Base-by-base conservation (phyloP, 2,113 vertebrate genomes). In the Leucoraja erinaceus region DNA sequence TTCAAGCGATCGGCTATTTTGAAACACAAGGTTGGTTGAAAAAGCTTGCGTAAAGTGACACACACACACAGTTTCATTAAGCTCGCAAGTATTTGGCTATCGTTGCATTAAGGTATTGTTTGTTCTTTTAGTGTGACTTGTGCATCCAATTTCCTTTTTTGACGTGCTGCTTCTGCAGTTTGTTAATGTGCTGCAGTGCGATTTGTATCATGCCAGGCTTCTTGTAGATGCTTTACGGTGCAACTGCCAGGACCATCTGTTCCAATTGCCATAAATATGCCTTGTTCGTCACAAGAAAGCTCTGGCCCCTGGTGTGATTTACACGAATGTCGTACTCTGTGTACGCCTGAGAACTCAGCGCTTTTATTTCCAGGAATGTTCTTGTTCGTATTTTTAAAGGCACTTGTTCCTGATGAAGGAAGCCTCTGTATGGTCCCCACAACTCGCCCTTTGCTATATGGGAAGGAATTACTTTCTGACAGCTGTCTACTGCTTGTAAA, bases 161-260 rank as follows among this genome's bases (percentile, higher is more conserved):
- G 31, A 16, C 61, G 28, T 31, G 59, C 59, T 88, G 83, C 28
- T 14, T 63, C 12, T 63, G 83, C 59, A 63, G 56, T 31, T 88
- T 31, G 59, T 59, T 88, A 63, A 88, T 88, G 59, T 88, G 83
- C 12, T 88, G 83, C 59, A 63, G 59, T 31, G 83, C 83, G 25
- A 18, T 63, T 88, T 63, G n/a, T n/a, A 88, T 63, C 31, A 28
- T 47, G 38, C 56, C 83, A 63, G 59, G 59, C 61, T 28, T 31
- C 59, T 63, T 63, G 28, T n/a, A 18, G 83, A 88, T n/a, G 81
- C n/a, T 84, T 59, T 54, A 18, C 16, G 11, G 83, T 86, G 81
- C 28, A 1, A 33, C 59, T 31, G 81, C 54, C 28, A 28, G 7
- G 25, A 84, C 81, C 56, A 84, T 84, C 81, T 84, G 83, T 31